These are phyloP conservation scores for Drosophila asahinai DNA, from an alignment of 1,140 invertebrate genomes.

Conservation along the genomic window DNA sequence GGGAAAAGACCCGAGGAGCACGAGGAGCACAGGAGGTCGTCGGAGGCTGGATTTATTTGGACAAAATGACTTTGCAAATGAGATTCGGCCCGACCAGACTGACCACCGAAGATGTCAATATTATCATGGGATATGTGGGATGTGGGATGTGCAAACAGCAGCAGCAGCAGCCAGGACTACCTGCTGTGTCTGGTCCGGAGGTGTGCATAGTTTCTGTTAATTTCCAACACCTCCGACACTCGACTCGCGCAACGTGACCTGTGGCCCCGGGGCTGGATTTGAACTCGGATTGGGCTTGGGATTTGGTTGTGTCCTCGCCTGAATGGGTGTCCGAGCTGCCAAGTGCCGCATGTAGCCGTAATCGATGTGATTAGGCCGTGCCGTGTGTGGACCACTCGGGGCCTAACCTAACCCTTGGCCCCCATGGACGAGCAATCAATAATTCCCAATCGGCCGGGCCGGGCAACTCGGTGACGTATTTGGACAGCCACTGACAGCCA, in stretches of 20 bases:
- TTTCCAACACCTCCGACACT: conserved; percentile 77
- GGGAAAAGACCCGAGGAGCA: conserved; percentile 48
- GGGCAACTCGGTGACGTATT: conserved; percentile 73
- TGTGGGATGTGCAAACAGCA: conserved; percentile 65
- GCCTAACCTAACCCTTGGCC: conserved; percentile 59
- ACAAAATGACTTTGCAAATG: conserved; percentile 85
- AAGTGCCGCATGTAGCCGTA: conserved; percentile 70
- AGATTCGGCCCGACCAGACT: conserved; percentile 60
- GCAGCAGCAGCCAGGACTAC: conserved; percentile 46
- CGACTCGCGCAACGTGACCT: conserved; percentile 71
- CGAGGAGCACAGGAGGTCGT: conserved; percentile 7
- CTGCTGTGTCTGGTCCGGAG: conserved; percentile 56
- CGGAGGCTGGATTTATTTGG: conserved; percentile 83
- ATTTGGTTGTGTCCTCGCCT: conserved; percentile 20
- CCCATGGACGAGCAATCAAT: conserved; percentile 70
- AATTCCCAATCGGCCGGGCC: conserved; percentile 53
- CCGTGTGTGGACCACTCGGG: conserved; percentile 24
- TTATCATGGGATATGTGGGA: conserved; percentile 60
- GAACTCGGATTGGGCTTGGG: conserved; percentile 11
- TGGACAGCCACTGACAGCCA: conserved; percentile 78
- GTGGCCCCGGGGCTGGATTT: conserved; percentile 65
- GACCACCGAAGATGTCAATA: conserved; percentile 73
- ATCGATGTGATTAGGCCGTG: conserved; percentile 83
- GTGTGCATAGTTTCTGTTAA: conserved; percentile 78
- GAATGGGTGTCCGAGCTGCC: conserved; percentile 59